These are phyloP conservation scores for Empidonax traillii DNA, from an alignment of 2,113 vertebrate genomes.

Conservation along the genomic window DNA sequence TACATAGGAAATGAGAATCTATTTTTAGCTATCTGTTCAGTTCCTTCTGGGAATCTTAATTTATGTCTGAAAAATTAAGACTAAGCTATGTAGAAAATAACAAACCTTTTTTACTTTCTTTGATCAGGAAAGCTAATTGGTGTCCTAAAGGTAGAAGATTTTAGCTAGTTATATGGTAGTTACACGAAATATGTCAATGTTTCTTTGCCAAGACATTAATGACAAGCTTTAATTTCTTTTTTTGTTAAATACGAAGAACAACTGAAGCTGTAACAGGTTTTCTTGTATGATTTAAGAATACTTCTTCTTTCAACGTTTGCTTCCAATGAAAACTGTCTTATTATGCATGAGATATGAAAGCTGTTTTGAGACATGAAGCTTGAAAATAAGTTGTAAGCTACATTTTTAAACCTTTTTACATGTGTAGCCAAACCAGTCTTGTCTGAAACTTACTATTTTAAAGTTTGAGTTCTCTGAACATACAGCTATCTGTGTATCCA, in stretches of 20 bases:
- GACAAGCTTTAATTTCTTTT: not conserved
- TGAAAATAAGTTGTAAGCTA: not conserved
- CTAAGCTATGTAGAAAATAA: not conserved
- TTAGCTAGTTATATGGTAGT: not conserved
- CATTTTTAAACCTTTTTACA: not conserved
- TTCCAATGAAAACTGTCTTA: not conserved
- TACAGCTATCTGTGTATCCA: not conserved
- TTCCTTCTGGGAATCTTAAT: constrained; percentile 2
- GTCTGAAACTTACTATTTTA: not conserved
- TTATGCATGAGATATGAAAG: not conserved
- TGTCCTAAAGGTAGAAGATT: not conserved
- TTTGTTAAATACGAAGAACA: not conserved
- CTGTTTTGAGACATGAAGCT: not conserved
- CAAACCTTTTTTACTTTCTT: not conserved
- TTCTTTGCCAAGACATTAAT: not conserved
- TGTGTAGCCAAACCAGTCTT: not conserved
- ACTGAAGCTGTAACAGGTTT: not conserved
- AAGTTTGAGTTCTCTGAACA: not conserved
- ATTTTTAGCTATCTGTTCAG: not conserved
- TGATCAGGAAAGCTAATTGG: not conserved
- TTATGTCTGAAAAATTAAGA: not conserved
- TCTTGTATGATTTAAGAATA: not conserved
- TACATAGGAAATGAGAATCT: not conserved
- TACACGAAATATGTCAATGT: not conserved
- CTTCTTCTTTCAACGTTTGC: not conserved